Conservation (phyloP, 2,113 vertebrate genomes). For the Sorex fumeus region DNA sequence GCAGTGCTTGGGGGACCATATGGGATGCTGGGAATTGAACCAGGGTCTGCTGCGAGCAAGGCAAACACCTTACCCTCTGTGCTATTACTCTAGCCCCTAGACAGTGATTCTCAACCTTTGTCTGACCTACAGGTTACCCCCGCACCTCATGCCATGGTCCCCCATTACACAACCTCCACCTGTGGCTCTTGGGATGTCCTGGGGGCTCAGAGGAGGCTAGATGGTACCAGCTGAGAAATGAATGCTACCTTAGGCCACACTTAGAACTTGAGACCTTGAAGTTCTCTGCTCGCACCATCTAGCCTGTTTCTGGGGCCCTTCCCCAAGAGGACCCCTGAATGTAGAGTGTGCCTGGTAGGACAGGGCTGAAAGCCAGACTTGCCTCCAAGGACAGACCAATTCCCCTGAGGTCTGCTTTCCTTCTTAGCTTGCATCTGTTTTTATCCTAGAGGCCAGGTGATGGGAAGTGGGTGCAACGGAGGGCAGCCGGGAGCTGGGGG, state of each 20-base stretch:
- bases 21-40: too few relatives aligned
- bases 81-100: too few relatives aligned
- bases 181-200: too few relatives aligned
- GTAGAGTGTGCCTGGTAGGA: background rate
- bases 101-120: too few relatives aligned
- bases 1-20: too few relatives aligned
- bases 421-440: background rate
- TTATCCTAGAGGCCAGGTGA: background rate
- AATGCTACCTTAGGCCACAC: background rate
- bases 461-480: background rate
- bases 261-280: background rate
- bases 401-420: background rate
- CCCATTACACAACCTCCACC: too few relatives aligned
- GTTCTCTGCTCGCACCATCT: background rate
- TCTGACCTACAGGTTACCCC: too few relatives aligned
- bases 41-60: too few relatives aligned
- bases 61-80: too few relatives aligned
- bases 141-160: too few relatives aligned
- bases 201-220: too few relatives aligned
- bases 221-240: too few relatives aligned
- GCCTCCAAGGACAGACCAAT: background rate
- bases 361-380: background rate
- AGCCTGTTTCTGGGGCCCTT: background rate
- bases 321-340: background rate
- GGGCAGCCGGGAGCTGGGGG: background rate